Evolutionary conservation across 2,113 vertebrate species (phyloP), one percentile per base, ranked within the genome.

Genomic region (Melanocharis versteri): DNA sequence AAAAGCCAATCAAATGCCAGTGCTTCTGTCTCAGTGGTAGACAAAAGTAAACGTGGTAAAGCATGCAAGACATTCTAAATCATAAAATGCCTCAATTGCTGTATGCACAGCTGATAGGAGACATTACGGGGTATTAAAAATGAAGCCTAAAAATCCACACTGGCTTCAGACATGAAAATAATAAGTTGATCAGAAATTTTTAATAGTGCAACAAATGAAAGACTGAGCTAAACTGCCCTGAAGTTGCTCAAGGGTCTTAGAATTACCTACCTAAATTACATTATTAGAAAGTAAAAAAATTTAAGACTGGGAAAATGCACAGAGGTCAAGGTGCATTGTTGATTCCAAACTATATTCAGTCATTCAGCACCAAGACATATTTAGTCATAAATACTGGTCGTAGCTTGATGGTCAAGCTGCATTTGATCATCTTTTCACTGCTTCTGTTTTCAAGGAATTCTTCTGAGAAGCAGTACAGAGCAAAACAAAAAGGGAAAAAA

Each of bases 91-190:
- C 30, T 33, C 20, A 28, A 9, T 1, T 71, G 12, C 19, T 81
- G 8, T 10, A 28, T 7, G 17, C 8, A 47, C 22, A 79, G 44
- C 16, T 37, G 19, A 68, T 0, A 28, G 13, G 31, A 71, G 31
- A 20, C 27, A 19, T 23, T 14, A 10, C 21, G 6, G 2, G 1
- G 2, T 4, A 1, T 1, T 30, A 64, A 22, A 58, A 48, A 56
- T 20, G 8, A 79, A 57, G 13, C 13, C 30, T 53, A 50, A 31
- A 31, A 26, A 79, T 27, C 19, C 8, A 27, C 30, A 47, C 8
- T 15, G 53, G 33, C 39, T 70, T 75, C 33, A 40, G 47, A 28
- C 2, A 17, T 4, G 3, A 61, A 72, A 81, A 24, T 14, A 27
- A 2, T 11, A 69, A 20, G 6, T 6, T 72, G 8, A 3, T 21